phyloP scores from a whole-genome alignment of 2,888 invertebrate species.

The Papilio gigon region DNA sequence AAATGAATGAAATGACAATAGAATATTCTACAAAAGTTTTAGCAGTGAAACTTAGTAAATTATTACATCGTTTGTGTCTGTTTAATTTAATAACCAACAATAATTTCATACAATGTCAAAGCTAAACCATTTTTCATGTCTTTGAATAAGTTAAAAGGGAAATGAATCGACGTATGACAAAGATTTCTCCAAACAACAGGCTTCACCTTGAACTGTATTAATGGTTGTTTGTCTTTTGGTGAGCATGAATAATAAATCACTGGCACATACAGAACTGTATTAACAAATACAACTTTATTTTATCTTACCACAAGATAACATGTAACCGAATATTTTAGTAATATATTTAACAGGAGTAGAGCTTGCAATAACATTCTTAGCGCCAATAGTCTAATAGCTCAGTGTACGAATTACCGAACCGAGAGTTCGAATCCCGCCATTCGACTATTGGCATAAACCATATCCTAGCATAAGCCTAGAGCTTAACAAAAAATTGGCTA shows the following conservation, averaged over 20 bases:
- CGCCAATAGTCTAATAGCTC: no score
- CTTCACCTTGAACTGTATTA: constrained; percentile 38
- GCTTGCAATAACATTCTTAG: no score
- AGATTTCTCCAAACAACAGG: constrained; percentile 30
- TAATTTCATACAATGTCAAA: background rate
- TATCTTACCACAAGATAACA: background rate
- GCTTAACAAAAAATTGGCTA: no score
- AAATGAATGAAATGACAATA: no score
- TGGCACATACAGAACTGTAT: constrained; percentile 1
- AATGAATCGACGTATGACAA: constrained; percentile 36
- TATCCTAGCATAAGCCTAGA: no score
- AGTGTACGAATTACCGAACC: no score
- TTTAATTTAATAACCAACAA: constrained; percentile 14
- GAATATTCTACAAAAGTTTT: no score
- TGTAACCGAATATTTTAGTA: background rate
- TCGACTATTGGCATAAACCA: no score
- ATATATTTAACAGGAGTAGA: no score
- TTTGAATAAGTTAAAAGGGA: constrained; percentile 35
- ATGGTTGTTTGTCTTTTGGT: constrained; percentile 38
- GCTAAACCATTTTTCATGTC: constrained; percentile 24
- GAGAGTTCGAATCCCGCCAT: no score
- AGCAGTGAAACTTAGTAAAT: no score
- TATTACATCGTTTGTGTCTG: background rate
- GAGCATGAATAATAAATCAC: constrained; percentile 35
- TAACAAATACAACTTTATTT: constrained; percentile 24